These are phyloP conservation scores for Gopherus flavomarginatus DNA, from an alignment of 2,113 vertebrate species.

Conservation along the genomic window DNA sequence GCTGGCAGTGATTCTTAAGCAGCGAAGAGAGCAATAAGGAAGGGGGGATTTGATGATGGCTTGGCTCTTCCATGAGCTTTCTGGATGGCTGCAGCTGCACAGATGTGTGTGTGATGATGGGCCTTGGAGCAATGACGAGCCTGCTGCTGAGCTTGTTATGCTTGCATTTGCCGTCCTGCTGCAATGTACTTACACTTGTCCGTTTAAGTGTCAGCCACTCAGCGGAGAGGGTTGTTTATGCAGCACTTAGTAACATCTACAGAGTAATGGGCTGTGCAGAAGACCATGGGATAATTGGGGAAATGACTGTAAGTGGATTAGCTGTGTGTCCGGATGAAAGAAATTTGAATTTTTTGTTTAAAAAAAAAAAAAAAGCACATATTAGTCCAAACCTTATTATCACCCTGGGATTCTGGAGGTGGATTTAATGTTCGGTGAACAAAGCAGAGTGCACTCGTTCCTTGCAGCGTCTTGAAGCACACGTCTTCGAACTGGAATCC, in stretches of 20 bases:
- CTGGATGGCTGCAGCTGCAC: slow-evolving; percentile 26
- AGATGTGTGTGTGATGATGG: slow-evolving; percentile 19
- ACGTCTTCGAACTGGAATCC: background rate
- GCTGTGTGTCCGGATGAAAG: background rate
- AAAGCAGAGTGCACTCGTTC: rapidly evolving
- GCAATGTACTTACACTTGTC: slow-evolving; percentile 40
- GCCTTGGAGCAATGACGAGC: background rate
- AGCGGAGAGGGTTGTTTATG: slow-evolving; percentile 48
- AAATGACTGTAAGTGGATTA: slow-evolving; percentile 59
- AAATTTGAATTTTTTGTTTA: background rate
- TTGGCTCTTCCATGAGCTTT: background rate
- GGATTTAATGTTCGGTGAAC: background rate
- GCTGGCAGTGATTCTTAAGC: background rate
- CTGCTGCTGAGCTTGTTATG: slow-evolving; percentile 12
- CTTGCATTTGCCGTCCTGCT: slow-evolving; percentile 61
- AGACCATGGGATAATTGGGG: slow-evolving; percentile 44
- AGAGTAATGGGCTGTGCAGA: slow-evolving; percentile 57
- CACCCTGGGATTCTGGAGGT: background rate
- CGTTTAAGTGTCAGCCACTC: slow-evolving; percentile 61
- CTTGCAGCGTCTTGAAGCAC: background rate
- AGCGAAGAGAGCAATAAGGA: background rate
- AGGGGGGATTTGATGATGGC: background rate
- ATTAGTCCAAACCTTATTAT: background rate
- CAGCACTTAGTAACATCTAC: slow-evolving; percentile 60
- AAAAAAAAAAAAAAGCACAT: slow-evolving; percentile 25